Conservation (phyloP, 2,113 vertebrate species). For the Salvelinus namaycush region DNA sequence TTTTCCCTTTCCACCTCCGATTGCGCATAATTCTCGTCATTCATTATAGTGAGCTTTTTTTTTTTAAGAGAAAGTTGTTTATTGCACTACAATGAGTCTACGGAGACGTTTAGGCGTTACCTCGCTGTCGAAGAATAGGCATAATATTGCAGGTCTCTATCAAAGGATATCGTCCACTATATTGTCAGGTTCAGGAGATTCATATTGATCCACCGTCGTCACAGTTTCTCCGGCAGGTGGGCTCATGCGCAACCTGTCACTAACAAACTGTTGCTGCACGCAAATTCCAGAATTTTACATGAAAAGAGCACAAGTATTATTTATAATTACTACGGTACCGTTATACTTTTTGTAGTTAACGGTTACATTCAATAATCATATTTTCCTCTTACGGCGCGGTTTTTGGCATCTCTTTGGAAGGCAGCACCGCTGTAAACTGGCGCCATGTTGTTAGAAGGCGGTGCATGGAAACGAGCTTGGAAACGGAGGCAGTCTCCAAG, state of each 20-base stretch:
- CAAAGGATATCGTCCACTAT: neutral
- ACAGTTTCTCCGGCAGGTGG: slow-evolving; percentile 1
- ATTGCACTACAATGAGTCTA: slow-evolving; percentile 35
- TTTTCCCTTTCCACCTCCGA: slow-evolving; percentile 51
- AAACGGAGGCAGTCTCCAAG: slow-evolving; percentile 1
- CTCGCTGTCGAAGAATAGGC: slow-evolving; percentile 7
- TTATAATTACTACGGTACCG: neutral
- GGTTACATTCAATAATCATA: slow-evolving; percentile 1
- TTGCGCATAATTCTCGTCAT: slow-evolving; percentile 54
- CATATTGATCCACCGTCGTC: slow-evolving; percentile 3
- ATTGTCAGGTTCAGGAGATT: neutral
- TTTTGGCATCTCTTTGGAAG: slow-evolving; percentile 44
- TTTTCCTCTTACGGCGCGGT: slow-evolving; percentile 29
- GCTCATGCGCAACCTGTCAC: slow-evolving; percentile 1
- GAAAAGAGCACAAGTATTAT: neutral
- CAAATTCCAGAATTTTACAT: neutral
- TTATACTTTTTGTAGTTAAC: neutral
- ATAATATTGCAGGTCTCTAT: neutral
- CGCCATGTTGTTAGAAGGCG: slow-evolving; percentile 58
- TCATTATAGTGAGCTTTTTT: slow-evolving; percentile 47
- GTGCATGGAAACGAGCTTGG: slow-evolving; percentile 17
- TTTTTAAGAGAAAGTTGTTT: slow-evolving; percentile 20
- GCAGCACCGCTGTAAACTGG: slow-evolving; percentile 47
- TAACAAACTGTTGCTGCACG: neutral
- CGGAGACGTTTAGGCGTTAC: slow-evolving; percentile 5